Evolutionary conservation across 2,888 invertebrate genomes (phyloP).

Genomic region (Drosophila neutralis): DNA sequence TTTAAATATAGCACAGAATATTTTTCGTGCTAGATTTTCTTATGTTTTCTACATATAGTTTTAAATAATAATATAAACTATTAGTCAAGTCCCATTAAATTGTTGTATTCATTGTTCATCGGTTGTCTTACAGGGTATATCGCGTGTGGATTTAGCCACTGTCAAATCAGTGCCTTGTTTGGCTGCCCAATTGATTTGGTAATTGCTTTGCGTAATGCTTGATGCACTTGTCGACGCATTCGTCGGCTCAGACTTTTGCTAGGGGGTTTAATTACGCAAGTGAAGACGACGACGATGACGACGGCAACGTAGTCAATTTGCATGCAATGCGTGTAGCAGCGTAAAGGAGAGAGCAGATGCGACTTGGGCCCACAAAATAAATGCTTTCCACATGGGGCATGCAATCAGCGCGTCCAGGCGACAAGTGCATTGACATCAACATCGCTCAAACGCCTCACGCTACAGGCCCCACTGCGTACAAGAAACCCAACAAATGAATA

Average conservation of each 20-base stretch:
- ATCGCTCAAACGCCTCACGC: constrained; percentile 6
- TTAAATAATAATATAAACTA: background rate
- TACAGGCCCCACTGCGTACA: constrained; percentile 44
- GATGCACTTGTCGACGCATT: constrained; percentile 48
- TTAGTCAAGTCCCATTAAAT: background rate
- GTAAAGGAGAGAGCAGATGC: constrained; percentile 17
- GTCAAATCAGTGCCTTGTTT: constrained; percentile 19
- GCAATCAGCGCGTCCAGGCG: constrained; percentile 46
- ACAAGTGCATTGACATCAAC: constrained; percentile 68
- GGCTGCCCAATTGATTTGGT: constrained; percentile 56
- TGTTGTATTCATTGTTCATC: background rate
- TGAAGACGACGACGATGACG: constrained; percentile 22
- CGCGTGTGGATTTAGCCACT: background rate
- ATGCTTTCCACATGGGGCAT: constrained; percentile 58
- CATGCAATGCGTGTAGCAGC: constrained; percentile 58
- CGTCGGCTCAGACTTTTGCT: constrained; percentile 27
- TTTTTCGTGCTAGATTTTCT: background rate
- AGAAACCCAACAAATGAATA: constrained; percentile 13
- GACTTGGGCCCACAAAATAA: constrained; percentile 38
- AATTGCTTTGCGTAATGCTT: constrained; percentile 63
- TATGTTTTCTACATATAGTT: background rate
- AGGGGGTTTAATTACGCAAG: constrained; percentile 66
- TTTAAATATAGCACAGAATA: background rate
- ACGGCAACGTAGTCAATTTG: constrained; percentile 47
- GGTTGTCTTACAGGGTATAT: constrained; percentile 31